Conservation (phyloP, 2,888 invertebrate genomes). For the Cordilura impudica region DNA sequence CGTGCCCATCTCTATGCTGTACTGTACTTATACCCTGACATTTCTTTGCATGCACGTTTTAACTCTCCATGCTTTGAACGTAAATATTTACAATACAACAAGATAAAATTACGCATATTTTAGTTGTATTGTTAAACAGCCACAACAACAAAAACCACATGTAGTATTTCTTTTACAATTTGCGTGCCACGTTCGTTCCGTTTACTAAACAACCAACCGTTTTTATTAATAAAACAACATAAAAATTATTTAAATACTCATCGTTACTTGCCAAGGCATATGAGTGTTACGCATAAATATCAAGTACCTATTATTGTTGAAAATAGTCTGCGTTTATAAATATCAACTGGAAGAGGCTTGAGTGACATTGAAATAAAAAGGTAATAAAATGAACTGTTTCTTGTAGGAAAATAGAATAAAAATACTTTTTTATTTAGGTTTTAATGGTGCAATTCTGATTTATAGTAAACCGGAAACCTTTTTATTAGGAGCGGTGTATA, state of each 20-base stretch:
- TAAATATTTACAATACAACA: constrained; percentile 39
- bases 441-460: no score
- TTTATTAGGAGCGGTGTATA: no score
- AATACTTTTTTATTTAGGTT: no score
- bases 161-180: constrained; percentile 24
- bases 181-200: not conserved
- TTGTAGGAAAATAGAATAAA: no score
- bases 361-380: constrained; percentile 23
- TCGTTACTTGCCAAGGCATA: constrained; percentile 9
- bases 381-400: constrained; percentile 21
- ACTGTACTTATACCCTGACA: not conserved
- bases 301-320: constrained; percentile 18
- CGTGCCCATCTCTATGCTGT: not conserved
- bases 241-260: constrained; percentile 18
- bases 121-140: constrained; percentile 37
- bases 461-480: no score
- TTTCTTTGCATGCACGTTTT: constrained; percentile 50
- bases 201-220: constrained; percentile 42
- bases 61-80: constrained; percentile 55
- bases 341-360: not conserved
- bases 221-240: constrained; percentile 47
- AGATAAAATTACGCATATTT: constrained; percentile 59
- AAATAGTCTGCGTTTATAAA: constrained; percentile 22
- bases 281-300: constrained; percentile 32
- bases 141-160: constrained; percentile 46